Evolutionary conservation across 2,888 invertebrate species (phyloP), one percentile per base, ranked within the genome.

Genomic region (Neoascia interrupta): DNA sequence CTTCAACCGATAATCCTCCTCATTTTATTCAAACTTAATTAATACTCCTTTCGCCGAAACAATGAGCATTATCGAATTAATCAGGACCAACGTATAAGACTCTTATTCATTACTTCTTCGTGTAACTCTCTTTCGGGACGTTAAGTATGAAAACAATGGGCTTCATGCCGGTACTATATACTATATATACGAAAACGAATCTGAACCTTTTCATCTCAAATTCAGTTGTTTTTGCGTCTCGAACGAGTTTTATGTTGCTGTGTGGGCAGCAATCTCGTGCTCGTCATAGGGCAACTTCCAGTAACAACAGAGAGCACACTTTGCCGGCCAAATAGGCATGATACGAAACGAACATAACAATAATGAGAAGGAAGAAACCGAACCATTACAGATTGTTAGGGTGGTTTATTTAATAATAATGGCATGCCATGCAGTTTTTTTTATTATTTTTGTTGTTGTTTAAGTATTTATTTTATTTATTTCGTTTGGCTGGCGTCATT

Each of bases 1-100:
- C 49, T 34, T 41, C 23, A 51, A 43, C n/a, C 51, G 58, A 69
- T 69, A 51, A 60, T 41, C 28, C 18, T 34, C 36, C 5, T 18
- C 26, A 5, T 23, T 15, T 39, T 31, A 28, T 36, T 21, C 11
- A 41, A 45, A 63, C 70, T 72, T 72, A 76, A 76, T 72, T 76
- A 70, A 70, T 64, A 64, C 63, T 26, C 39, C 63, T 60, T n/a
- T 15, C 60, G 56, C n/a, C 26, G 49, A 61, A 73, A 79, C 79
- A 79, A 79, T 79, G 61, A 68, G 60, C 60, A 56, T 79, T 73
- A 79, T 72, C 79, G 60, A 73, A 79, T 73, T 73, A 79, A 79
- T 73, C 79, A 56, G 54, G 61, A 68, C 68, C 41, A 60, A 56
- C n/a, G 49, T 31, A 47, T 58, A 70, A 60, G 70, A 63, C 63